A percentile compares a stretch with the other conserved stretches of the same genome.
Evolutionary conservation across 2,888 invertebrate species (phyloP).

Genomic region (Ophraella communa): DNA sequence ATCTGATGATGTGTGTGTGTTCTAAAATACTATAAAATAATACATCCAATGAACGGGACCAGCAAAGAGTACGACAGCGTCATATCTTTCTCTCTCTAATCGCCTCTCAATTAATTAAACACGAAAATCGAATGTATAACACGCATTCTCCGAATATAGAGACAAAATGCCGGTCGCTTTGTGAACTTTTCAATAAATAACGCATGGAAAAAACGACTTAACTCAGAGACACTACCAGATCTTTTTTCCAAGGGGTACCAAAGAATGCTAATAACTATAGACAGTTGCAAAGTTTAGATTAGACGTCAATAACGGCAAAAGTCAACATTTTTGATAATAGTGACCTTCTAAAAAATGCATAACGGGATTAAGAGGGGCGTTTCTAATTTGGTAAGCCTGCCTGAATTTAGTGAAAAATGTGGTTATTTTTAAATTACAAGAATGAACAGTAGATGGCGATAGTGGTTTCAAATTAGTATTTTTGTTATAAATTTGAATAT

Average conservation of each 20-base stretch:
- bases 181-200: slow-evolving; percentile 40
- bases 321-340: too few relatives aligned
- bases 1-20: slow-evolving; percentile 2
- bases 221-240: not conserved
- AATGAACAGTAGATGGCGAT: too few relatives aligned
- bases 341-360: too few relatives aligned
- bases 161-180: slow-evolving; percentile 40
- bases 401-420: too few relatives aligned
- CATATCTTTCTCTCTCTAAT: slow-evolving; percentile 20
- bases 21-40: slow-evolving; percentile 4
- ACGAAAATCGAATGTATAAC: slow-evolving; percentile 39
- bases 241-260: not conserved
- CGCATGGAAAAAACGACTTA: slow-evolving; percentile 24
- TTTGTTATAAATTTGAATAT: too few relatives aligned
- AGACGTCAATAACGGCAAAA: too few relatives aligned
- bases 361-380: too few relatives aligned
- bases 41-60: slow-evolving; percentile 5
- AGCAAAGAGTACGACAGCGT: slow-evolving; percentile 1
- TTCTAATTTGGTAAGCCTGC: too few relatives aligned
- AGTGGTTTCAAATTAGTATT: too few relatives aligned
- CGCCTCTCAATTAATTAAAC: slow-evolving; percentile 39
- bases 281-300: too few relatives aligned
- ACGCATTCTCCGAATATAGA: slow-evolving; percentile 42
- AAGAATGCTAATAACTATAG: not conserved
- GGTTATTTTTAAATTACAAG: too few relatives aligned